These are phyloP conservation scores for Colletes latitarsis DNA, from an alignment of 1,140 invertebrate species.

Conservation along the genomic window DNA sequence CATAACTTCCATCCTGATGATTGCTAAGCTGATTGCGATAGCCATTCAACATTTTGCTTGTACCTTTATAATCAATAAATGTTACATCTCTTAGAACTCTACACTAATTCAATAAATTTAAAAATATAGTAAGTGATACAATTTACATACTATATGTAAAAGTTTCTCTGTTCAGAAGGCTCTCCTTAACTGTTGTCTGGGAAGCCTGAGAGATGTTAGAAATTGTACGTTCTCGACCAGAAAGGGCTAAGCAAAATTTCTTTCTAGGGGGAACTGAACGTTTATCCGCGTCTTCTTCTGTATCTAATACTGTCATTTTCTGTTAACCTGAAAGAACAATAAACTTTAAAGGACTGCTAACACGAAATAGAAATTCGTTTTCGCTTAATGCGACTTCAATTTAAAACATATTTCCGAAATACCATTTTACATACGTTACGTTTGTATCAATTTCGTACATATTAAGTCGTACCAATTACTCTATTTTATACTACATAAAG, in stretches of 20 bases:
- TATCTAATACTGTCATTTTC: conserved; percentile 82
- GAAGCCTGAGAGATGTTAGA: conserved; percentile 70
- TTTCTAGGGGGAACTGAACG: conserved; percentile 78
- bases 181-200: conserved; percentile 65
- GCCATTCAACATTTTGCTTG: conserved; percentile 82
- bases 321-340: conserved; percentile 73
- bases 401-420: not conserved
- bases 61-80: conserved; percentile 59
- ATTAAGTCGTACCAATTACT: not conserved
- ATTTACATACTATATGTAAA: conserved; percentile 54
- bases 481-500: not conserved
- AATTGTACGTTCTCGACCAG: conserved; percentile 71
- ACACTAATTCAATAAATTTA: not conserved
- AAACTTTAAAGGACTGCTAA: not conserved
- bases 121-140: not conserved
- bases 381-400: not conserved
- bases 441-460: not conserved
- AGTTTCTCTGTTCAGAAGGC: conserved; percentile 67
- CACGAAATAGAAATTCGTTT: not conserved
- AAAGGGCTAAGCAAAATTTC: conserved; percentile 78
- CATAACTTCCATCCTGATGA: conserved; percentile 77
- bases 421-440: not conserved
- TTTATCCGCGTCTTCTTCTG: conserved; percentile 80
- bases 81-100: not conserved
- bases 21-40: conserved; percentile 77